Evolutionary conservation across 2,888 invertebrate genomes (phyloP), one percentile per base, ranked within the genome.

Genomic region (Dione vanillae): DNA sequence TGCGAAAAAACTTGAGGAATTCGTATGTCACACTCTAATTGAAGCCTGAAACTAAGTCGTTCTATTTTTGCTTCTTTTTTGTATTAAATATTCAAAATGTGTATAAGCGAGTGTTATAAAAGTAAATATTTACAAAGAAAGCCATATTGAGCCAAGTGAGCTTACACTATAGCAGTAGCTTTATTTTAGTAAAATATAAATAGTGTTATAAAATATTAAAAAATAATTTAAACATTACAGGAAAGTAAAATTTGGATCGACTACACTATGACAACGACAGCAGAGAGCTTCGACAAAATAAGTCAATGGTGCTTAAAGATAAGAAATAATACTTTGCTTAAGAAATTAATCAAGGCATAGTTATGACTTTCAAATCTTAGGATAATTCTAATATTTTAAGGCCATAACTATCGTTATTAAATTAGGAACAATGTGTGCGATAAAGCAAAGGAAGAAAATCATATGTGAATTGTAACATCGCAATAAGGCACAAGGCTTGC

Each of bases 91-190:
- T n/a, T n/a, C n/a, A n/a, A n/a, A n/a, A n/a, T n/a, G n/a, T n/a
- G n/a, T n/a, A n/a, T n/a, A n/a, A 35, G 43, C 67, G 27, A 64
- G 19, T 56, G 8, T 67, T 64, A 49, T 49, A 19, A 64, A 64
- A 67, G 70, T 67, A 73, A 73, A 73, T 68, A 73, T 73, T 73
- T 70, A 68, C 43, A 51, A 41, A 67, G 43, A 51, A 43, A 56
- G 41, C 52, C 67, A 27, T 65, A 45, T 58, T 65, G 52, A 62
- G 65, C 66, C 56, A 40, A 64, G 27, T 27, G 45, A 41, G 12
- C 51, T 51, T 58, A 47, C 51, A 41, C 58, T 61, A n/a, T n/a
- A n/a, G n/a, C n/a, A n/a, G n/a, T n/a, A 40, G 59, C 51, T 43
- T 37, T 27, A 45, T 61, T 61, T 61, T 61, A 16, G 35, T 67